These are phyloP conservation scores for Venturia canescens DNA, from an alignment of 1,140 invertebrate species.

Conservation along the genomic window DNA sequence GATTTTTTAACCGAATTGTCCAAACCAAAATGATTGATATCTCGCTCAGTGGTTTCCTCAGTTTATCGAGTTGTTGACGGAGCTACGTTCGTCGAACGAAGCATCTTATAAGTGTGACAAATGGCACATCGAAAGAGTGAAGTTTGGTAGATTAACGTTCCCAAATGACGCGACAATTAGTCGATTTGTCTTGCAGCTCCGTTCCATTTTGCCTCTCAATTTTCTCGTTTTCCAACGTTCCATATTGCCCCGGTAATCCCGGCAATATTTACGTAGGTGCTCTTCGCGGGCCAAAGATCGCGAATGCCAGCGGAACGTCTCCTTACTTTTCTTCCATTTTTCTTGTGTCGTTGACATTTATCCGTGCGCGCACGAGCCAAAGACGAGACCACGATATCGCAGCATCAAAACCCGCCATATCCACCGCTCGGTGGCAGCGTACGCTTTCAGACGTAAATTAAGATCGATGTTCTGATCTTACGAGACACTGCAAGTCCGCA, in stretches of 20 bases:
- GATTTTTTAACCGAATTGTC: too few species aligned
- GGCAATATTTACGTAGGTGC: not conserved
- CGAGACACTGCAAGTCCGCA: not conserved
- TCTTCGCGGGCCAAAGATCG: slow-evolving; percentile 9
- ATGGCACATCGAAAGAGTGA: too few species aligned
- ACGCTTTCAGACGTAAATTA: slow-evolving; percentile 42
- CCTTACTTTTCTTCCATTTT: slow-evolving; percentile 5
- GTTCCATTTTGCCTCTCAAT: too few species aligned
- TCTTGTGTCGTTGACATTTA: slow-evolving; percentile 35
- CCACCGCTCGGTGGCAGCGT: not conserved
- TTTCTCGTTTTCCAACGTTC: not conserved
- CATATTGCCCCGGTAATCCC: not conserved
- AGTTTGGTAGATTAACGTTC: too few species aligned
- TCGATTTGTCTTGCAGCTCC: too few species aligned
- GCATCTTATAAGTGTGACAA: too few species aligned
- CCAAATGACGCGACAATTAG: too few species aligned
- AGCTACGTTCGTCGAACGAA: too few species aligned
- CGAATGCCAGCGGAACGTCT: slow-evolving; percentile 20
- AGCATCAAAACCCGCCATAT: not conserved
- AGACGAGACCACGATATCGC: slow-evolving; percentile 15
- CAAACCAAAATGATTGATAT: too few species aligned
- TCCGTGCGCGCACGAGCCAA: slow-evolving; percentile 39
- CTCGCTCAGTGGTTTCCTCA: too few species aligned
- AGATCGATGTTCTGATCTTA: slow-evolving; percentile 40
- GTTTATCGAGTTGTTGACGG: too few species aligned